Base-by-base conservation (phyloP, 1,140 invertebrate genomes). In the Leptopilina clavipes region DNA sequence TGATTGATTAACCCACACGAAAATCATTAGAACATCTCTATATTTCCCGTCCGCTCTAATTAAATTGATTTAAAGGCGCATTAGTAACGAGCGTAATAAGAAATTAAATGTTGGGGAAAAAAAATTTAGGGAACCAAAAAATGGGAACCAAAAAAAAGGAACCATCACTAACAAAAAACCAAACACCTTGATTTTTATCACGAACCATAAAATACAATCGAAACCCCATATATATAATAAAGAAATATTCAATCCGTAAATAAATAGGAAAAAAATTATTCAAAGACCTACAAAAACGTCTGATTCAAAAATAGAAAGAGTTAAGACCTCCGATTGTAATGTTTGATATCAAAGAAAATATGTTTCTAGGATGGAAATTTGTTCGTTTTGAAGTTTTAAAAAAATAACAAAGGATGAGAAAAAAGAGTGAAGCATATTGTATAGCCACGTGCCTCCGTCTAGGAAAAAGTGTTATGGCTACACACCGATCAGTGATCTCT, bases 291-390 rank as follows among this genome's bases (percentile, higher is more conserved):
- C 8, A 59, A 11, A 25, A 59, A 11, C 54, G 9, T 65, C 22
- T 11, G 22, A 59, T 22, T 18, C 9, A 59, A 11, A 59, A 59
- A 40, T 40, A 59, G 44, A 59, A 65, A 65, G 56, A 65, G 59
- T 65, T 65, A 31, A 65, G 3, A 3, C 12, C 56, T 14, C 19
- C 56, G 19, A 65, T 65, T n/a, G 22, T 65, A 31, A 65, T 65
- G 59, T 11, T 65, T 65, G 59, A 25, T 65, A 65, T 65, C 19
- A 65, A 14, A 25, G 59, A 65, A 65, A 65, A 25, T 65, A 65
- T 65, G 59, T 65, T 65, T 65, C 22, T 65, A 31, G 7, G 5
- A 65, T 65, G 25, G 59, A 31, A n/a, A 65, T 31, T 65, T 31
- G 0, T 37, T 37, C 14, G 3, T 59, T 3, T 8, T 22, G 1